Evolutionary conservation across 2,888 invertebrate species (phyloP).

Genomic region (Drosophila siamana): DNA sequence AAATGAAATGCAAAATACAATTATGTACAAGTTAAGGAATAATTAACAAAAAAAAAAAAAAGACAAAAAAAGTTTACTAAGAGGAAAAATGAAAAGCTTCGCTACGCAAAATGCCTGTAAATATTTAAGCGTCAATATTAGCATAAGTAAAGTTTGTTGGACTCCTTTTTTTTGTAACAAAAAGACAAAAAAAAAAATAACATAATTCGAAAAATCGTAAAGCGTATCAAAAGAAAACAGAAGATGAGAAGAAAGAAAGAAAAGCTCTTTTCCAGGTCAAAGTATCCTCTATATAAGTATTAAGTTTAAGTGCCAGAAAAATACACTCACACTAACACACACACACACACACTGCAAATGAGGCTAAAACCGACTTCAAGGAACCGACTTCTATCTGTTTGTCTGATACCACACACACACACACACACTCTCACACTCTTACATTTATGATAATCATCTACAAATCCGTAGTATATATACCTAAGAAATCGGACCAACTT

Average conservation of each 20-base stretch:
- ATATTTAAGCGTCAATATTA: conserved; percentile 61
- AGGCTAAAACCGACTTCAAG: conserved; percentile 12
- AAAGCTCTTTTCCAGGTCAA: conserved; percentile 61
- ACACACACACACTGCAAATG: conserved; percentile 25
- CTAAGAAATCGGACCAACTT: conserved; percentile 56
- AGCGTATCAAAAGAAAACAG: conserved; percentile 7
- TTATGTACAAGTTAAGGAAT: conserved; percentile 19
- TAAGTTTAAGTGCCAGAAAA: conserved; percentile 39
- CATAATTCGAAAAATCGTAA: conserved; percentile 3
- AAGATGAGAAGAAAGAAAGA: conserved; percentile 2
- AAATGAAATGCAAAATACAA: conserved; percentile 15
- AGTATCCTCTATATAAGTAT: conserved; percentile 46
- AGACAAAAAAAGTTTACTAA: conserved; percentile 12
- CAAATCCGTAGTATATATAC: conserved; percentile 23
- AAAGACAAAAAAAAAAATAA: background rate
- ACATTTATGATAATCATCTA: conserved; percentile 43
- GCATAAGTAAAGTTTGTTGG: conserved; percentile 30
- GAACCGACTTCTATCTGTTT: conserved; percentile 40
- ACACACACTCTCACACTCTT: conserved; percentile 7
- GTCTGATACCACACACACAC: conserved; percentile 32
- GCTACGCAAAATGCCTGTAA: conserved; percentile 77
- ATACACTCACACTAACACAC: conserved; percentile 6
- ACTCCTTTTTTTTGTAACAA: conserved; percentile 14
- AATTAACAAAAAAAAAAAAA: background rate
- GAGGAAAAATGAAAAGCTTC: conserved; percentile 49